Evolutionary conservation across 1,140 invertebrate genomes (phyloP).

Genomic region (Procambarus clarkii): DNA sequence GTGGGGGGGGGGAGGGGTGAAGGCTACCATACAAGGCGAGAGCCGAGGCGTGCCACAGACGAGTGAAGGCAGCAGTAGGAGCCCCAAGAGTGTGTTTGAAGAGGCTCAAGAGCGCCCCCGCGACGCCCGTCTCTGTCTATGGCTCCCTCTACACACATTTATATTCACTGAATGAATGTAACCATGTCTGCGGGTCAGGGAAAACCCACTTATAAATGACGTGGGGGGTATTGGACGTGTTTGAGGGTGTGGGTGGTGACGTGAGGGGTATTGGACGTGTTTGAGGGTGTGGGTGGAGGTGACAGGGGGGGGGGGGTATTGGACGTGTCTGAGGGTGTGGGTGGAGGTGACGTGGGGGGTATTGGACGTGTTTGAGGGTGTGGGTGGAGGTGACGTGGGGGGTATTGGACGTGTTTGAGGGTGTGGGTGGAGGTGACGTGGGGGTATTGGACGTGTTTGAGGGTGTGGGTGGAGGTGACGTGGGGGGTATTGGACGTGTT

Average conservation of each 20-base stretch:
- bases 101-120: neutral
- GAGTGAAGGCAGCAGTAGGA: too few relatives aligned
- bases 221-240: too few relatives aligned
- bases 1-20: too few relatives aligned
- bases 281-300: conserved; percentile 4
- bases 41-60: too few relatives aligned
- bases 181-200: conserved; percentile 8
- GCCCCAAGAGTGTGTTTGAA: neutral
- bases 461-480: too few relatives aligned
- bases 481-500: too few relatives aligned
- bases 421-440: neutral
- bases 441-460: too few relatives aligned
- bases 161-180: conserved; percentile 26
- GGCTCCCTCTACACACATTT: neutral
- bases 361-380: too few relatives aligned
- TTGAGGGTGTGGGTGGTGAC: too few relatives aligned
- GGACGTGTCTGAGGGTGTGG: neutral
- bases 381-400: neutral
- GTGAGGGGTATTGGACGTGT: neutral
- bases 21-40: too few relatives aligned
- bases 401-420: neutral
- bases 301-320: neutral
- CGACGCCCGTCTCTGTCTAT: neutral
- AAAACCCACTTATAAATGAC: neutral
- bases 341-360: neutral